Percentiles rank a stretch among this genome's conserved stretches.
Evolutionary conservation across 2,888 invertebrate genomes (phyloP).

Genomic region (Urechis unicinctus): DNA sequence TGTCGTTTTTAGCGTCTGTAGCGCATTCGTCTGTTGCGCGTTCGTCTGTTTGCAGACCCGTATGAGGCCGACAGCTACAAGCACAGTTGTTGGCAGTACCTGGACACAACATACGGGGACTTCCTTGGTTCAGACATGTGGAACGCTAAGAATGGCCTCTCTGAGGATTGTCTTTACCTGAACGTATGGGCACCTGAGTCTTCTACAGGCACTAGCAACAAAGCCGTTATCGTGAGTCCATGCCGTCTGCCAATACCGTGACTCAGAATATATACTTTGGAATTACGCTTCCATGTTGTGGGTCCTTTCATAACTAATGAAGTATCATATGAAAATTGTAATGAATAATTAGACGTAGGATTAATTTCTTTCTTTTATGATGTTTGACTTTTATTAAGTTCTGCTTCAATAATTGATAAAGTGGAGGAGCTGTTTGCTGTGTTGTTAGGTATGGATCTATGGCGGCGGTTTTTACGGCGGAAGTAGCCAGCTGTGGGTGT

Average conservation of each 20-base stretch:
- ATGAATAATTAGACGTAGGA: too few species aligned
- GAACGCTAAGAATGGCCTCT: slow-evolving; percentile 88
- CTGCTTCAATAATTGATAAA: too few species aligned
- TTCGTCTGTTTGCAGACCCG: slow-evolving; percentile 3
- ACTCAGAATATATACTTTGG: too few species aligned
- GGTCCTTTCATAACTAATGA: too few species aligned
- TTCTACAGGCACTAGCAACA: background rate
- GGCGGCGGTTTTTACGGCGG: slow-evolving; percentile 69
- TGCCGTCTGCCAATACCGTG: too few species aligned
- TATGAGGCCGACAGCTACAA: slow-evolving; percentile 71
- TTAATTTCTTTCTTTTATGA: too few species aligned
- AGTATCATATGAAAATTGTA: too few species aligned
- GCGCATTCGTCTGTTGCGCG: too few species aligned
- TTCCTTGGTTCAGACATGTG: slow-evolving; percentile 78
- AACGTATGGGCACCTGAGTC: slow-evolving; percentile 74
- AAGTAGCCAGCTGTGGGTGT: slow-evolving; percentile 80
- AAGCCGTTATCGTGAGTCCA: slow-evolving; percentile 20
- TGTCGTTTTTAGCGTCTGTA: too few species aligned
- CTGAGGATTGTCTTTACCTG: slow-evolving; percentile 87
- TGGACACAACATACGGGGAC: slow-evolving; percentile 17
- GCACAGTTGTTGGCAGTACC: slow-evolving; percentile 74
- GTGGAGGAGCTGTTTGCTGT: too few species aligned
- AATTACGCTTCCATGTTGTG: too few species aligned
- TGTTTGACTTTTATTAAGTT: too few species aligned
- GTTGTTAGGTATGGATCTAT: slow-evolving; percentile 74